Evolutionary conservation across 2,113 vertebrate genomes (phyloP).

Genomic region (Paedocypris sp.): DNA sequence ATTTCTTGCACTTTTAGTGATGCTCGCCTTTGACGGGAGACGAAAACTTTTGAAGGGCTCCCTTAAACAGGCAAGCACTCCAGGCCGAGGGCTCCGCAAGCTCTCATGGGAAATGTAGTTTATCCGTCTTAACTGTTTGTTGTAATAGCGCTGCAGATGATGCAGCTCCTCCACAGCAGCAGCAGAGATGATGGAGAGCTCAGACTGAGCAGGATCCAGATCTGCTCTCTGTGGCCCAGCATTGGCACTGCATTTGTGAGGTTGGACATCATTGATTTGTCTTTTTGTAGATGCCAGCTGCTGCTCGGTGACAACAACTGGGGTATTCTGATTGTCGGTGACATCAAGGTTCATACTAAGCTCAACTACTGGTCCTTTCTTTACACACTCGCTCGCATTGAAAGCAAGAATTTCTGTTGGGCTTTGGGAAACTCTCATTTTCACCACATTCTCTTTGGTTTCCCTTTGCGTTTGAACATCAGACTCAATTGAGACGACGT

Average conservation of each 20-base stretch:
- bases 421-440: conserved; percentile 21
- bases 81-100: conserved; percentile 44
- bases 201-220: conserved; percentile 40
- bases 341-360: conserved; percentile 45
- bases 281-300: conserved; percentile 41
- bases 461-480: conserved; percentile 30
- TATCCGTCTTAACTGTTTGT: conserved; percentile 52
- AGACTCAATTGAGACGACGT: background rate
- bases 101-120: conserved; percentile 59
- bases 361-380: conserved; percentile 30
- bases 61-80: conserved; percentile 50
- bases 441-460: conserved; percentile 41
- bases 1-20: conserved; percentile 48
- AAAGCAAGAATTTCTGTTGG: background rate
- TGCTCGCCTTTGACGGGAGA: conserved; percentile 39
- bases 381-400: background rate
- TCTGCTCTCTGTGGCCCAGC: conserved; percentile 12
- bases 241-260: background rate
- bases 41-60: conserved; percentile 54
- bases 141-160: conserved; percentile 49
- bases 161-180: conserved; percentile 53
- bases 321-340: conserved; percentile 4
- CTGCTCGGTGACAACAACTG: too few species aligned
- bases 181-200: conserved; percentile 55
- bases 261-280: background rate